Evolutionary conservation across 1,140 invertebrate species (phyloP).

Genomic region (Tetramorium simillimum): DNA sequence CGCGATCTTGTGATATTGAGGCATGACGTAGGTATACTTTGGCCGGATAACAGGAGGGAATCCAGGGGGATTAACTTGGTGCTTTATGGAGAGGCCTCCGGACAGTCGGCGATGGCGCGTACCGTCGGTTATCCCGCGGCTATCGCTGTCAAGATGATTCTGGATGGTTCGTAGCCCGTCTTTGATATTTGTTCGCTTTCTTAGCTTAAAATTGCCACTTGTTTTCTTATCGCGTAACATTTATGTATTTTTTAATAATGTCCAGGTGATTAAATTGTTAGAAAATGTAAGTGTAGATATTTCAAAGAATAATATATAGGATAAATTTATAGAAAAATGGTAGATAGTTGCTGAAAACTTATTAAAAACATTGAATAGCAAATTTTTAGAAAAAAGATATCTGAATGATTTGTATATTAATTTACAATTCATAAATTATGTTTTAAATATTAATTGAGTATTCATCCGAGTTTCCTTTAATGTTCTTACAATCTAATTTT

Average conservation of each 20-base stretch:
- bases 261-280: conserved; percentile 10
- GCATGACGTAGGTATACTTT: conserved; percentile 96
- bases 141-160: conserved; percentile 98
- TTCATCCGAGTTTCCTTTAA: background rate
- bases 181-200: background rate
- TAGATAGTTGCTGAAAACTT: background rate
- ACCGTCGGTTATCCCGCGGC: conserved; percentile 98
- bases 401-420: background rate
- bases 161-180: conserved; percentile 91
- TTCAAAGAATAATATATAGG: background rate
- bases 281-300: background rate
- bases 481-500: conserved; percentile 1
- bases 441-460: background rate
- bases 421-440: background rate
- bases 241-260: too few relatives aligned
- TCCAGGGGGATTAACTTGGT: conserved; percentile 96
- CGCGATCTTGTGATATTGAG: conserved; percentile 97
- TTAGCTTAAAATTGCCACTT: background rate
- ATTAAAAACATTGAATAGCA: background rate
- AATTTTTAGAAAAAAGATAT: background rate
- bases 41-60: conserved; percentile 95
- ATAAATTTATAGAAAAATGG: background rate
- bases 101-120: conserved; percentile 98
- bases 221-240: background rate
- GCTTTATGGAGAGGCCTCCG: conserved; percentile 93